phyloP scores from a whole-genome alignment of 2,797 vertebrate species.

The Semaprochilodus insignis region DNA sequence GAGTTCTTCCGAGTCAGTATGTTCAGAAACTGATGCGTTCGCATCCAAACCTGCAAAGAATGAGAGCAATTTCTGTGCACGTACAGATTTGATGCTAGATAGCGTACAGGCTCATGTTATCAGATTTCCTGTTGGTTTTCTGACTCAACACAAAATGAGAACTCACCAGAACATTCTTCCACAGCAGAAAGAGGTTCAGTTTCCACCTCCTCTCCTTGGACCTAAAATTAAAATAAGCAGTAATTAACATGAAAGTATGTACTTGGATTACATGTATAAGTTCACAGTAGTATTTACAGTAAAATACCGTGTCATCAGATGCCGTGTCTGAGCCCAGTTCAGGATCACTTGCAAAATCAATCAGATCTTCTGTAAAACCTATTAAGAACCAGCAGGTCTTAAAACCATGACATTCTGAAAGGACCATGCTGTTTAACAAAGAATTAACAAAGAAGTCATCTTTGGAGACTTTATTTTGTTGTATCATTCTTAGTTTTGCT shows the following conservation, averaged over 20 bases:
- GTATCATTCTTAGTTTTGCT: too few species aligned
- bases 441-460: background rate
- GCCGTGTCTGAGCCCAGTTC: constrained; percentile 33
- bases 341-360: constrained; percentile 42
- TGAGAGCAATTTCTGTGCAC: background rate
- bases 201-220: background rate
- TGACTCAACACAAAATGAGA: background rate
- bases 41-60: constrained; percentile 26
- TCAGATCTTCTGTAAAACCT: constrained; percentile 43
- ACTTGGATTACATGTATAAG: background rate
- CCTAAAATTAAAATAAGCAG: background rate
- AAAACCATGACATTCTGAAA: background rate
- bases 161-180: constrained; percentile 38
- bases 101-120: background rate
- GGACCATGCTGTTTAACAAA: background rate
- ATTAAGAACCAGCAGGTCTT: background rate
- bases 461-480: too few species aligned
- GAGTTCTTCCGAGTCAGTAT: constrained; percentile 52
- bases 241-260: background rate
- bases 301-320: constrained; percentile 50
- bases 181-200: background rate
- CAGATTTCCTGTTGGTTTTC: background rate
- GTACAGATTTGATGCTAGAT: background rate
- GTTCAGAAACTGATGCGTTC: background rate
- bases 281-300: background rate